A percentile compares a stretch with the other conserved stretches of the same genome.
Evolutionary conservation across 2,797 vertebrate genomes (phyloP).

Genomic region (Sebastiscus tertius): DNA sequence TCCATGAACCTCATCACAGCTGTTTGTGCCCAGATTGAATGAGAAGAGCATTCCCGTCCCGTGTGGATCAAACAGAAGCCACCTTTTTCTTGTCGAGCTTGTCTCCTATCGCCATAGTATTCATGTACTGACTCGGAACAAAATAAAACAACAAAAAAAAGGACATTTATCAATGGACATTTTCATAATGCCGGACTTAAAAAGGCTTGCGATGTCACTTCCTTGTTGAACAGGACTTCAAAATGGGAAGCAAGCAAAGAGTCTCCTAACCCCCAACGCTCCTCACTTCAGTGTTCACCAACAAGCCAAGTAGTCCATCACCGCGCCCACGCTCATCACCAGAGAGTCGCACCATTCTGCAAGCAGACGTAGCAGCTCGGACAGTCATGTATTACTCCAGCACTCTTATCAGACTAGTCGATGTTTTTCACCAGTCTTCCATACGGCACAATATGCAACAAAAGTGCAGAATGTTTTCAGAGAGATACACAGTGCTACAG

Average conservation of each 20-base stretch:
- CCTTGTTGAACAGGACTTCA: slow-evolving; percentile 61
- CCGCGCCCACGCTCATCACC: slow-evolving; percentile 52
- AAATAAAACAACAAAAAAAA: slow-evolving; percentile 37
- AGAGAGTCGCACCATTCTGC: slow-evolving; percentile 58
- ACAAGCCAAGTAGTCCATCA: slow-evolving; percentile 77
- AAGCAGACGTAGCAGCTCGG: slow-evolving; percentile 69
- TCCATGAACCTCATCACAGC: slow-evolving; percentile 71
- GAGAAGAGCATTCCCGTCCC: slow-evolving; percentile 64
- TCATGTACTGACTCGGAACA: slow-evolving; percentile 63
- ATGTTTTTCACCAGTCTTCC: slow-evolving; percentile 81
- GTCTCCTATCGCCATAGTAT: slow-evolving; percentile 74
- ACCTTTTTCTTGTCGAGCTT: slow-evolving; percentile 66
- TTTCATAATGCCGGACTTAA: slow-evolving; percentile 57
- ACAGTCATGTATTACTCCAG: slow-evolving; percentile 66
- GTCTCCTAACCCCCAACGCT: slow-evolving; percentile 29
- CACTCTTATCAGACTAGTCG: slow-evolving; percentile 61
- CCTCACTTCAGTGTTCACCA: slow-evolving; percentile 68
- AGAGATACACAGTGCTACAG: slow-evolving; percentile 56
- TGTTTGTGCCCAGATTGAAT: slow-evolving; percentile 72
- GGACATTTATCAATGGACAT: slow-evolving; percentile 64
- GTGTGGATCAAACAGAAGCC: slow-evolving; percentile 63
- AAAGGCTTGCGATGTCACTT: slow-evolving; percentile 61
- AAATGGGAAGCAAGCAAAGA: slow-evolving; percentile 57
- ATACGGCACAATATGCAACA: slow-evolving; percentile 81
- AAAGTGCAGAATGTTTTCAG: slow-evolving; percentile 71